phyloP scores from a whole-genome alignment of 2,888 invertebrate species.

The Agonopterix subpropinquella region DNA sequence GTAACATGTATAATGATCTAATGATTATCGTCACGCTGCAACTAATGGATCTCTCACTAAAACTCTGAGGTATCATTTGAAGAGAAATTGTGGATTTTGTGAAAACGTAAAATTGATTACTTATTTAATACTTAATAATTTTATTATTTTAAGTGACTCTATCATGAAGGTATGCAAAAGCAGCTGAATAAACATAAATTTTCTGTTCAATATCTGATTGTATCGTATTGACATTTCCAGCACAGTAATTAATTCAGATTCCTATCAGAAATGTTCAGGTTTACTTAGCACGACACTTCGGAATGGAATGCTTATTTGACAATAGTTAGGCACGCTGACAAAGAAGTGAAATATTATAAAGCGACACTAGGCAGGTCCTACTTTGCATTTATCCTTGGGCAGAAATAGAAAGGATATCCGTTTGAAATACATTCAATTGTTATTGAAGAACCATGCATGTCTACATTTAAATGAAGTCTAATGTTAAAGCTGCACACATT shows the following conservation, averaged over 20 bases:
- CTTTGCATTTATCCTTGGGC: constrained; percentile 64
- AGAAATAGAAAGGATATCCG: constrained; percentile 71
- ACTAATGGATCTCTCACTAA: no score
- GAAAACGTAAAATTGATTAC: no score
- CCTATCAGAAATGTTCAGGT: not conserved
- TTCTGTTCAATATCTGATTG: not conserved
- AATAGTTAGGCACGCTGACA: constrained; percentile 29
- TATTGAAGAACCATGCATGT: not conserved
- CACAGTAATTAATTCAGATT: not conserved
- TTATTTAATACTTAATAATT: no score
- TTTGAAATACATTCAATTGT: constrained; percentile 28
- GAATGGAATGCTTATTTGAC: constrained; percentile 5
- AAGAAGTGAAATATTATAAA: constrained; percentile 44
- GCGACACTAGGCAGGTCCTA: constrained; percentile 39
- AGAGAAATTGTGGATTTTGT: no score
- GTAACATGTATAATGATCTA: no score
- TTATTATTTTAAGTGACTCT: no score
- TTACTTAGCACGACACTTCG: constrained; percentile 4
- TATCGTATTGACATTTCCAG: constrained; percentile 2
- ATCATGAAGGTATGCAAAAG: not conserved
- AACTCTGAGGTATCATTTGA: no score
- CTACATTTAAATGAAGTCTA: not conserved
- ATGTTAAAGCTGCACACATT: no score
- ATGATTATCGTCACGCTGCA: no score
- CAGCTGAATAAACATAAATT: not conserved